These are phyloP conservation scores for fruit fly (Drosophila melanogaster) DNA, from an alignment of 1,140 invertebrate species.

Conservation along the genomic window DNA sequence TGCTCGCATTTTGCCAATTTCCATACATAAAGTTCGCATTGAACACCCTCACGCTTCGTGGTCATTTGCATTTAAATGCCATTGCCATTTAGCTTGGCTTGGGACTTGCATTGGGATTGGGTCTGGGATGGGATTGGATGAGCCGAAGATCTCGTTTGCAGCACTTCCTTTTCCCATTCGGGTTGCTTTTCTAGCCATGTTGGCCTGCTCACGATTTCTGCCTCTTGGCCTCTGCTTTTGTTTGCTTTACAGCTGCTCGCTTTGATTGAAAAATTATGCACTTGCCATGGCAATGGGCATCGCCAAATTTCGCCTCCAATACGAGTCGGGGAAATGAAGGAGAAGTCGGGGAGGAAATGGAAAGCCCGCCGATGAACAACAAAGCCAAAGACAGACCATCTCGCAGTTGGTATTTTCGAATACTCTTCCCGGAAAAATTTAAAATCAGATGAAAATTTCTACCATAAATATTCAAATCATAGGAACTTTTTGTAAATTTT, in stretches of 20 bases:
- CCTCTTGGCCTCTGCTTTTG: slow-evolving; percentile 45
- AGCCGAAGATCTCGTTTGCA: slow-evolving; percentile 53
- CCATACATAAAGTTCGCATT: slow-evolving; percentile 78
- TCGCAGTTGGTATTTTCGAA: slow-evolving; percentile 28
- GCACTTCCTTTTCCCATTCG: slow-evolving; percentile 54
- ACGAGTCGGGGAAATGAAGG: slow-evolving; percentile 1
- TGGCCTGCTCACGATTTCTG: slow-evolving; percentile 47
- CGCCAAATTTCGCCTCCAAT: slow-evolving; percentile 67
- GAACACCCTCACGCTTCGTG: slow-evolving; percentile 79
- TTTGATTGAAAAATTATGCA: slow-evolving; percentile 83
- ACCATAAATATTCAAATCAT: not conserved
- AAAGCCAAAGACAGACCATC: slow-evolving; percentile 9
- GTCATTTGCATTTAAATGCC: slow-evolving; percentile 81
- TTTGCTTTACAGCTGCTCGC: slow-evolving; percentile 79
- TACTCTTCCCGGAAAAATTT: slow-evolving; percentile 18
- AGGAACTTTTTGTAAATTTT: too few relatives aligned
- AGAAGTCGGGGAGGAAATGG: slow-evolving; percentile 10
- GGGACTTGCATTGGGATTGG: slow-evolving; percentile 7
- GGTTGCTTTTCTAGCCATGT: slow-evolving; percentile 52
- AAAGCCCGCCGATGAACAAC: slow-evolving; percentile 37
- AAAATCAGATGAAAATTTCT: not conserved
- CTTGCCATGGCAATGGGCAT: slow-evolving; percentile 78
- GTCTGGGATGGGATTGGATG: slow-evolving; percentile 16
- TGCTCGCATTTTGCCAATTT: slow-evolving; percentile 80
- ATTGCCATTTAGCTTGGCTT: slow-evolving; percentile 46